These are phyloP conservation scores for Macroglossus sobrinus DNA, from an alignment of 2,113 vertebrate species.

Conservation along the genomic window DNA sequence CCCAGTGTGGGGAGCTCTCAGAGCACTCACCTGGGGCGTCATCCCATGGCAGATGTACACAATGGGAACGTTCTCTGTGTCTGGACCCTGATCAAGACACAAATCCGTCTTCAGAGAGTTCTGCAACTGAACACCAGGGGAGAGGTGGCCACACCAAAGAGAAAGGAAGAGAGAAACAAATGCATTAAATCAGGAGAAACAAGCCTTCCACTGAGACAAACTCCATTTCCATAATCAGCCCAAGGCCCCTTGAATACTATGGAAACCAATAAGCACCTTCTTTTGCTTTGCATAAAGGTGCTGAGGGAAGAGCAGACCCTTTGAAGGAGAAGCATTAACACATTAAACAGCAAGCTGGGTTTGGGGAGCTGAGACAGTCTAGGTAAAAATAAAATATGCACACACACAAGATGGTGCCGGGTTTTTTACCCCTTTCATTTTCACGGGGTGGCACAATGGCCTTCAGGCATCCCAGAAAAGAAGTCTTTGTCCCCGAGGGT, in stretches of 20 bases:
- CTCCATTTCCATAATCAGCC: neutral
- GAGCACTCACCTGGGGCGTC: conserved; percentile 93
- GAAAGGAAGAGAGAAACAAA: conserved; percentile 53
- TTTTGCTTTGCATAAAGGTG: neutral
- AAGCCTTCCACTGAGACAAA: neutral
- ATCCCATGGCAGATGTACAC: conserved; percentile 98
- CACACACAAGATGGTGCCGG: neutral
- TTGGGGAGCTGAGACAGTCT: neutral
- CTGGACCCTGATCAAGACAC: conserved; percentile 98
- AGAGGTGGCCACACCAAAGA: neutral
- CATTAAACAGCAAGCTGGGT: neutral
- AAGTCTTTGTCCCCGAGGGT: neutral
- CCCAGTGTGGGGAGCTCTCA: neutral
- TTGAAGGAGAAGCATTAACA: neutral
- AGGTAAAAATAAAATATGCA: neutral
- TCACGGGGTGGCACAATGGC: neutral
- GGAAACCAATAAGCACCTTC: neutral
- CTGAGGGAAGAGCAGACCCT: neutral
- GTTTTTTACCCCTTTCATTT: neutral
- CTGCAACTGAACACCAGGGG: conserved; percentile 87
- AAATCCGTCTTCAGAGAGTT: conserved; percentile 96
- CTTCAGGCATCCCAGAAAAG: neutral
- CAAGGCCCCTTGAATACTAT: neutral
- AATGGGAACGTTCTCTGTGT: conserved; percentile 96
- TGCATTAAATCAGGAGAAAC: conserved; percentile 6